Evolutionary conservation across 1,140 invertebrate species (phyloP), one percentile per base, ranked within the genome.

Genomic region (Drosophila lowei): DNA sequence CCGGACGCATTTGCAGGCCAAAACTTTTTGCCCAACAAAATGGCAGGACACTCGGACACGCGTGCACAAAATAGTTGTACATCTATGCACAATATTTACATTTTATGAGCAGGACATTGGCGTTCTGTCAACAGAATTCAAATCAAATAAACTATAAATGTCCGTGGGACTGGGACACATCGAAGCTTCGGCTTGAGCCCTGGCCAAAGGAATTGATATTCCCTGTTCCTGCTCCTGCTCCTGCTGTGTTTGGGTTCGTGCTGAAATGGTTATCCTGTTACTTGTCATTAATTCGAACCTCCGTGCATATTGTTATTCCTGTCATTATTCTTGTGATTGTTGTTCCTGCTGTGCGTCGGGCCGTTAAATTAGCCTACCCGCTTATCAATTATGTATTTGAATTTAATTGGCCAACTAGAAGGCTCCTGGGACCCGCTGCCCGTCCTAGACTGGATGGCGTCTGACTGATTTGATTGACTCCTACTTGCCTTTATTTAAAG

Each of bases 211-310:
- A 38, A 38, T 38, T 41, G 65, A 34, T 49, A 67, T 50, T 41
- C 16, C 5, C 15, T 55, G 25, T 52, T 46, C 16, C 38, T 54
- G 50, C 46, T 49, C 3, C 25, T 7, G 6, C 25, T 28, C 3
- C 6, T 16, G 41, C 52, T 72, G 43, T 73, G 52, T 50, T 66
- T 70, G 54, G 66, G 61, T 85, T 86, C 81, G 81, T 85, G 80
- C 73, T 74, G 73, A 85, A 77, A 86, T 80, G 62, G 79, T 85
- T 86, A 77, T 85, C 73, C 80, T 80, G 81, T 74, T 86, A 86
- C 81, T 86, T 85, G 81, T 86, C 68, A 77, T 73, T 85, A 80
- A 86, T 80, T 71, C 59, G 60, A 48, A 43, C 75, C 71, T 72
- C 68, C 56, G 61, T 49, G 43, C 57, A 62, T 46, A 60, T 61